phyloP scores from a whole-genome alignment of 2,797 vertebrate genomes.

The Hylomyscus alleni region DNA sequence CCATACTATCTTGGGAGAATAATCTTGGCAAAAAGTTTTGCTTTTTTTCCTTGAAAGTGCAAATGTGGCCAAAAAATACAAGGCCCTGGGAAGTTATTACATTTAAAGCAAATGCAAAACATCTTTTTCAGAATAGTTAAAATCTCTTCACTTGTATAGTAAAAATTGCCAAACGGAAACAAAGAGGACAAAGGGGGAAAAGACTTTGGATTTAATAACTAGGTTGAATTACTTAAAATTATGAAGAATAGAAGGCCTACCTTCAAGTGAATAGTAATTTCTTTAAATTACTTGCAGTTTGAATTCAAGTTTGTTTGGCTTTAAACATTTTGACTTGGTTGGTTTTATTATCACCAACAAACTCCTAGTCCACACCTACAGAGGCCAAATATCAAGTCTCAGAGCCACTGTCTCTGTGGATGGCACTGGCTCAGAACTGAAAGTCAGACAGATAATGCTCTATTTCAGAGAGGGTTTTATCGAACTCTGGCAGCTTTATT shows the following conservation, averaged over 20 bases:
- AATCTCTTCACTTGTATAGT: constrained; percentile 25
- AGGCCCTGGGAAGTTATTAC: constrained; percentile 45
- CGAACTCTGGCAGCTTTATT: neutral
- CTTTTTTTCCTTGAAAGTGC: constrained; percentile 42
- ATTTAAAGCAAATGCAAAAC: constrained; percentile 61
- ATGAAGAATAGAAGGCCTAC: constrained; percentile 39
- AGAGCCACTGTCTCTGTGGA: neutral
- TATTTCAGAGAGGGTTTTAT: neutral
- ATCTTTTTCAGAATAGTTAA: constrained; percentile 63
- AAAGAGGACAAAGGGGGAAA: neutral
- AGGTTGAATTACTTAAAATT: constrained; percentile 63
- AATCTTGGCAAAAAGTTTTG: constrained; percentile 43
- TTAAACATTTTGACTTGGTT: neutral
- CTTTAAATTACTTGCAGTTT: constrained; percentile 30
- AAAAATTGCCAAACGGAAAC: constrained; percentile 72
- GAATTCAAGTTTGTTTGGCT: neutral
- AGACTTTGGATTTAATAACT: constrained; percentile 57
- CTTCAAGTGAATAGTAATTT: constrained; percentile 56
- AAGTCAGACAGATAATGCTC: neutral
- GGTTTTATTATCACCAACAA: neutral
- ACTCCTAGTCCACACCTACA: neutral
- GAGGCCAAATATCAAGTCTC: neutral
- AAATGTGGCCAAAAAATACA: constrained; percentile 69
- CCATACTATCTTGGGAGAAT: constrained; percentile 61
- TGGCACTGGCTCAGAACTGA: neutral